Evolutionary conservation across 2,888 invertebrate species (phyloP), one percentile per base, ranked within the genome.

Genomic region (Drosophila meridiana): DNA sequence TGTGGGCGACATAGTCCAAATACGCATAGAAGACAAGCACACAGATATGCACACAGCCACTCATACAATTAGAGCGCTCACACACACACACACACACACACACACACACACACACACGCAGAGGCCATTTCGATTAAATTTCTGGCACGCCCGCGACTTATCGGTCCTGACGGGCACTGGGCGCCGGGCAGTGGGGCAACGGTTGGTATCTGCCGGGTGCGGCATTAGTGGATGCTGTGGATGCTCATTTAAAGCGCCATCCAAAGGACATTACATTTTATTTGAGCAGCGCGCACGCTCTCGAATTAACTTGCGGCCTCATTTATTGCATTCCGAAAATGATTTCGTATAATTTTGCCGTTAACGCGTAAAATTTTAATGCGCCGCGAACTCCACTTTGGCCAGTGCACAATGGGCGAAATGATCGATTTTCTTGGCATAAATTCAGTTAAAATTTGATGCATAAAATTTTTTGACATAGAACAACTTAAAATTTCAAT

Each of bases 271-370:
- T 80, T 62, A 76, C 63, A 68, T 79, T 78, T 78, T 78, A 76
- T 80, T 76, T 65, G 13, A 40, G 56, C 45, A 20, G 57, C 57
- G 43, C 30, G 59, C 69, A 52, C 58, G 58, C 34, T 65, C 60
- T 65, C 78, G 66, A 80, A 80, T 80, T 80, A 76, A 78, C 82
- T 80, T 76, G 80, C 74, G 82, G 73, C 76, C 73, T 65, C 76
- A 82, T 78, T 78, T 82, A 80, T 80, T 73, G 73, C 82, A 78
- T 73, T 76, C 69, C 75, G 65, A 66, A 80, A 82, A 80, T 76
- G 64, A 73, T 80, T 82, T 78, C 73, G 80, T 82, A 76, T 80
- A 78, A 82, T 82, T 82, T 82, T 58, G 68, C 72, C 57, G 61
- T 80, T 80, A 74, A 74, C 62, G 81, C 60, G 48, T 66, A 57